These are phyloP conservation scores for Molorchus minor DNA, from an alignment of 2,888 invertebrate genomes.

Conservation along the genomic window DNA sequence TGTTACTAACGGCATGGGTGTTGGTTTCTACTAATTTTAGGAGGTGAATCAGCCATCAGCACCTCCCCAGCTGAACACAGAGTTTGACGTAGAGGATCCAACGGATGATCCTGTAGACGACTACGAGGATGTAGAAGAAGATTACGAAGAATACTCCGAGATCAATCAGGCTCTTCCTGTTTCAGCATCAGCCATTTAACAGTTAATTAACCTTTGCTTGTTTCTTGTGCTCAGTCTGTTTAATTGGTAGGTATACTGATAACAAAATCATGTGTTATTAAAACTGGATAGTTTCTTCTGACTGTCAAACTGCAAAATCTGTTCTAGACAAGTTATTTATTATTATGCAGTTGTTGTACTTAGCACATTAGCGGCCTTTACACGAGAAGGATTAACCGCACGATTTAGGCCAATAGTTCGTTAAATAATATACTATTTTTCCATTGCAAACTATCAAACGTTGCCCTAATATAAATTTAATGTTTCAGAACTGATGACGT, in stretches of 20 bases:
- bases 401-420: not conserved
- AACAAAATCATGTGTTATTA: no score
- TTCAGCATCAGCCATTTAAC: constrained; percentile 58
- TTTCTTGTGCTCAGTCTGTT: constrained; percentile 26
- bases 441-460: no score
- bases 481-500: constrained; percentile 37
- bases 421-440: no score
- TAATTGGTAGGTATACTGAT: constrained; percentile 11
- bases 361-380: no score
- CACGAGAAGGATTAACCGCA: no score
- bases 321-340: no score
- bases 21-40: constrained; percentile 49
- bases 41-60: constrained; percentile 55
- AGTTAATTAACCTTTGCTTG: constrained; percentile 45
- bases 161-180: constrained; percentile 59
- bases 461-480: no score
- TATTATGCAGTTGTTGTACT: no score
- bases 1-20: constrained; percentile 47
- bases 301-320: no score
- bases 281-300: no score
- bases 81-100: constrained; percentile 66
- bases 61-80: constrained; percentile 61
- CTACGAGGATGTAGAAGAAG: constrained; percentile 69
- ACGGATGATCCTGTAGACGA: constrained; percentile 66
- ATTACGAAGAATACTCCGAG: constrained; percentile 70